phyloP scores from a whole-genome alignment of 2,797 vertebrate species.

The Pampus argenteus region DNA sequence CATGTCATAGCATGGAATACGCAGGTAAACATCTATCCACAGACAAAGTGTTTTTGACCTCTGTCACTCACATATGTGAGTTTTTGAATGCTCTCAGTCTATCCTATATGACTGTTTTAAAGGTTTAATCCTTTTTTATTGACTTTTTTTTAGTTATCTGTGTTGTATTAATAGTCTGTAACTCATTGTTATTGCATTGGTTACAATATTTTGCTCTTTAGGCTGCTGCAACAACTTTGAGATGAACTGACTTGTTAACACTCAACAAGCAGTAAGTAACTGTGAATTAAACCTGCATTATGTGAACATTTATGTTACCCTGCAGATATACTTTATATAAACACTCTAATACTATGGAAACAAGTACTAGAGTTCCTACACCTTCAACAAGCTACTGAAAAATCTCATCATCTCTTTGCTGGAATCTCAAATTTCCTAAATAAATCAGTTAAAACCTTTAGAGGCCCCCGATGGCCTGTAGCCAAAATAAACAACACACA shows the following conservation, averaged over 20 bases:
- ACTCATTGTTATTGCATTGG: too few relatives aligned
- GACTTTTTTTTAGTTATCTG: too few relatives aligned
- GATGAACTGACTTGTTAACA: neutral
- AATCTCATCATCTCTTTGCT: conserved; percentile 42
- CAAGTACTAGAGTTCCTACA: conserved; percentile 10
- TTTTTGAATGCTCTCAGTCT: too few relatives aligned
- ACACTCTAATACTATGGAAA: neutral
- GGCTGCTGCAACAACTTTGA: neutral
- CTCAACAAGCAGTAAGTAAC: neutral
- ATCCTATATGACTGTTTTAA: too few relatives aligned
- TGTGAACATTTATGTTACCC: conserved; percentile 8
- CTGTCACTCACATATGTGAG: too few relatives aligned
- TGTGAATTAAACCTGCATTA: neutral
- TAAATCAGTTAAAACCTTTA: conserved; percentile 60
- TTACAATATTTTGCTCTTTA: neutral
- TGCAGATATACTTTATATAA: conserved; percentile 15
- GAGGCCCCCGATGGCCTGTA: conserved; percentile 41
- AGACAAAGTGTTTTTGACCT: too few relatives aligned
- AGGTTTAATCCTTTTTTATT: too few relatives aligned
- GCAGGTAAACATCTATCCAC: too few relatives aligned
- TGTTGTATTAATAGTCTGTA: too few relatives aligned
- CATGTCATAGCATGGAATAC: too few relatives aligned
- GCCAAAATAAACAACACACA: conserved; percentile 61
- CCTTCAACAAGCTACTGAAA: conserved; percentile 55
- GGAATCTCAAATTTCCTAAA: conserved; percentile 57